Evolutionary conservation across 2,888 invertebrate genomes (phyloP), one percentile per base, ranked within the genome.

Genomic region (Apomyelois bistriatella): DNA sequence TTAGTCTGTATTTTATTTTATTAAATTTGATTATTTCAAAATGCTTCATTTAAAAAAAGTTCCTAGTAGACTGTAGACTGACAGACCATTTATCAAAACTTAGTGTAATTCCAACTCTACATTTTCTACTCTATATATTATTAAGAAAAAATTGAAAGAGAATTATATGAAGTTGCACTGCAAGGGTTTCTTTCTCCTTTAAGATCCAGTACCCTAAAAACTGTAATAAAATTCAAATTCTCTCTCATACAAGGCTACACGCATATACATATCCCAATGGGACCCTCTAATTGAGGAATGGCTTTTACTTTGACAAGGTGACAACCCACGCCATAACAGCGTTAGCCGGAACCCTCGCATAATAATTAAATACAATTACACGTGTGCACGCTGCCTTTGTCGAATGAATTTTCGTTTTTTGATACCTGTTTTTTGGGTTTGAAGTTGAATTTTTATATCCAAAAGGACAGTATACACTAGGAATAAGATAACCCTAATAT

Each of bases 251-350:
- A 51, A 42, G 51, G 51, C 9, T 37, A 42, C 13, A 43, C 43
- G 35, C 36, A 36, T 12, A 12, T 28, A 41, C 13, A 40, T 40
- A 40, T 40, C 40, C 67, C 70, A 62, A 17, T 37, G 65, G 58
- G 66, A 49, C 55, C 48, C 46, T 43, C 56, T 69, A 72, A 74
- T 71, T 68, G 68, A 69, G 60, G 62, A 65, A 61, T 65, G 59
- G 59, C 66, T 66, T 63, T 66, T 62, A 64, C 64, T 62, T 62
- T 61, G 65, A 64, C 62, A 64, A 68, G 68, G 73, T 67, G 68
- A 56, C 58, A 59, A 54, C 59, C 59, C 56, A 55, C 58, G 55
- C 59, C 57, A 59, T 60, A 62, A 64, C 59, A 56, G 57, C 47
- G 51, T 56, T 51, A 57, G 57, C 53, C 58, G 36, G 55, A 65